Base-by-base conservation (phyloP, 2,113 vertebrate species). In the Hemiprocne comata region DNA sequence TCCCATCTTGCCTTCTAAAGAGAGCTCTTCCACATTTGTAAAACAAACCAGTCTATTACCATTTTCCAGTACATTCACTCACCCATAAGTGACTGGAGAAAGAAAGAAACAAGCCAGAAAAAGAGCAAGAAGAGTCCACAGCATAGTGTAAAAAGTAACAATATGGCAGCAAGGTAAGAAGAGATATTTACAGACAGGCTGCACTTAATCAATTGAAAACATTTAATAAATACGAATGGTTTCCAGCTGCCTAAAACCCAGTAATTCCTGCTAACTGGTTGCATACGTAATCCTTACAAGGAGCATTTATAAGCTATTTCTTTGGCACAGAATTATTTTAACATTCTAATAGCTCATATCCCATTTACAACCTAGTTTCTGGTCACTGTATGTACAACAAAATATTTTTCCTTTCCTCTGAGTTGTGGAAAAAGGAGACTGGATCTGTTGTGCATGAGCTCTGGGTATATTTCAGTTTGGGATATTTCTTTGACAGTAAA, bases 401-500 rank as follows among this genome's bases (percentile, higher is more conserved):
- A 79, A 83, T 46, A 44, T 55, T 85, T 66, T 82, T 78, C 24
- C 31, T 78, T 71, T 71, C 28, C 80, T 83, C 65, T 0, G 3
- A 38, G 36, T 21, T 74, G 20, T 29, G 62, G 67, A 38, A 72
- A n/a, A 31, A 83, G 33, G 40, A 58, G 46, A 6, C 0, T 38
- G 19, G 3, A 73, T 74, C 70, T 73, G 61, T 80, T 81, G 64
- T 24, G 57, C 70, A 7, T 17, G 53, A 76, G 73, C 77, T 61
- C 80, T 76, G 71, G 84, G 69, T 92, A 46, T 36, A 54, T 95
- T 93, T 95, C 89, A 89, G 71, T 69, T 79, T 77, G 40, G 58
- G 62, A 36, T 92, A 77, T 95, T 89, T 82, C 93, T 91, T 72
- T 96, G 93, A 96, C 94, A 91, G 90, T 46, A 65, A 91, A 82